Percentiles rank a stretch among this genome's conserved stretches.
Conservation (phyloP, 2,888 invertebrate genomes). For the Hypomecis punctinalis region DNA sequence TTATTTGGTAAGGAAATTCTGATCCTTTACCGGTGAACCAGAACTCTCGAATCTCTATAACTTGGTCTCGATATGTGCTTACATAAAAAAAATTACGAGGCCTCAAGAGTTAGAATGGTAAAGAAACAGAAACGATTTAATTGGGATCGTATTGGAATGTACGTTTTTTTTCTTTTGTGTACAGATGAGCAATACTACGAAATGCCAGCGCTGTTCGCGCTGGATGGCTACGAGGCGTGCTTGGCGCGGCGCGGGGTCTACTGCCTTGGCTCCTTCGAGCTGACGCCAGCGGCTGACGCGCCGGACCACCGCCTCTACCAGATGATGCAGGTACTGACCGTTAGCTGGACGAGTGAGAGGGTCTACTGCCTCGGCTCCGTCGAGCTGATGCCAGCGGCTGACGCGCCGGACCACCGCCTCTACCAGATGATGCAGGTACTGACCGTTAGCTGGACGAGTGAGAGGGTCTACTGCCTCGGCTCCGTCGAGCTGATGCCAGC, state of each 20-base stretch:
- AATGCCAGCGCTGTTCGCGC: conserved; percentile 71
- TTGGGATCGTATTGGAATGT: too few species aligned
- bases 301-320: conserved; percentile 55
- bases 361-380: neutral
- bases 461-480: neutral
- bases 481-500: neutral
- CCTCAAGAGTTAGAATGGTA: too few species aligned
- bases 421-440: conserved; percentile 67
- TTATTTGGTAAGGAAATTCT: too few species aligned
- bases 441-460: neutral
- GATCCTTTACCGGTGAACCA: too few species aligned
- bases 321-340: conserved; percentile 64
- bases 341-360: neutral
- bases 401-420: conserved; percentile 50
- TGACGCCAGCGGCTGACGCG: conserved; percentile 44
- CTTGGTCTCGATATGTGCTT: too few species aligned
- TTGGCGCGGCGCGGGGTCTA: conserved; percentile 61
- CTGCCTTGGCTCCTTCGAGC: conserved; percentile 77
- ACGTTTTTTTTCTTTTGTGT: conserved; percentile 32
- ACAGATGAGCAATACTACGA: conserved; percentile 74
- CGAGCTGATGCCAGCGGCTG: neutral
- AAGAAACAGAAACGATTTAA: too few species aligned
- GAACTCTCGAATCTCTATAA: too few species aligned
- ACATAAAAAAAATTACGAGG: too few species aligned
- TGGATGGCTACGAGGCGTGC: conserved; percentile 72